A percentile compares a stretch with the other conserved stretches of the same genome.
Conservation (phyloP, 2,113 vertebrate species). For the Brienomyrus brachyistius region DNA sequence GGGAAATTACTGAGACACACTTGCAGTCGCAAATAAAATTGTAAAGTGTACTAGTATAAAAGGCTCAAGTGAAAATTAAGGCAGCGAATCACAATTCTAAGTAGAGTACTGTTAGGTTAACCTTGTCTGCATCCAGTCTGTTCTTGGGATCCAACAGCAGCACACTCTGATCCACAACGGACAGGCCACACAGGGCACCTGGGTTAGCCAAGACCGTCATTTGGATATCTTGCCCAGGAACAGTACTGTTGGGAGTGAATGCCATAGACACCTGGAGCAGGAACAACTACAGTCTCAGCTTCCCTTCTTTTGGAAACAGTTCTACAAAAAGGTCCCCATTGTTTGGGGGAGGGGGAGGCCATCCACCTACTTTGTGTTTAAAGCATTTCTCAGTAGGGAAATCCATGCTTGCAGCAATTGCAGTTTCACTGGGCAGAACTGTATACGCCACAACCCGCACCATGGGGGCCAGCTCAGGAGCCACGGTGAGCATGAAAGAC, state of each 20-base stretch:
- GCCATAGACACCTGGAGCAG: slow-evolving; percentile 54
- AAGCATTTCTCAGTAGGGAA: slow-evolving; percentile 69
- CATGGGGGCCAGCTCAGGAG: too few relatives aligned
- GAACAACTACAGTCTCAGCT: not conserved
- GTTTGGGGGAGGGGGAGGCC: not conserved
- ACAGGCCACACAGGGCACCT: slow-evolving; percentile 71
- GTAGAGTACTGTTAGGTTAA: slow-evolving; percentile 14
- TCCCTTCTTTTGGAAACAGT: not conserved
- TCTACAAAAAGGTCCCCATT: not conserved
- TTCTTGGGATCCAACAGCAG: slow-evolving; percentile 63
- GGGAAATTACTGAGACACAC: not conserved
- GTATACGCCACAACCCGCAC: too few relatives aligned
- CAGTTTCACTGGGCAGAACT: too few relatives aligned
- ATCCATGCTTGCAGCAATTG: slow-evolving; percentile 54
- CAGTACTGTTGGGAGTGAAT: slow-evolving; percentile 52
- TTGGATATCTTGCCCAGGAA: slow-evolving; percentile 53
- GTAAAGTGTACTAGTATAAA: too few relatives aligned
- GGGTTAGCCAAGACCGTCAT: slow-evolving; percentile 58
- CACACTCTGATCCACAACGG: slow-evolving; percentile 70
- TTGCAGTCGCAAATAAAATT: not conserved
- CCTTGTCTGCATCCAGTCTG: slow-evolving; percentile 52
- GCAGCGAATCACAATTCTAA: not conserved
- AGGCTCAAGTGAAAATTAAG: not conserved
- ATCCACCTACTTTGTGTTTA: slow-evolving; percentile 63
- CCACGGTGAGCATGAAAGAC: too few relatives aligned